Evolutionary conservation across 2,797 vertebrate species (phyloP), one percentile per base, ranked within the genome.

Genomic region (Ataeniobius toweri): DNA sequence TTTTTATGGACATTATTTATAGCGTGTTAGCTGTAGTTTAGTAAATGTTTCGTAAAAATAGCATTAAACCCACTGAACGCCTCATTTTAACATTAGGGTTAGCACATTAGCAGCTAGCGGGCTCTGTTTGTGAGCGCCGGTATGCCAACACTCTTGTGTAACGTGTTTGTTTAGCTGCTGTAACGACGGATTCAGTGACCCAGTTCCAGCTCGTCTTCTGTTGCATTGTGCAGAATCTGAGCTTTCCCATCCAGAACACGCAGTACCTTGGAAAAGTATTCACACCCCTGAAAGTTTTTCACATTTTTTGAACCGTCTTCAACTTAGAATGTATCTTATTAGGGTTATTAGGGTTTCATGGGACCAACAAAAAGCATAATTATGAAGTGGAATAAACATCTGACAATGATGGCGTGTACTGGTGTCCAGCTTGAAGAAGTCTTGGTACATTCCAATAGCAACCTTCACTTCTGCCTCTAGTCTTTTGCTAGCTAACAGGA

Each of bases 91-190:
- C 31, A 13, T 2, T 8, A 22, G 13, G 1, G 14, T 44, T 56
- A 83, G 79, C 77, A 12, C 26, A 0, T 48, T 71, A 61, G 75
- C 82, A 55, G 36, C 76, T 73, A 63, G 68, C 5, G 0, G 5
- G 3, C 1, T 0, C 0, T 14, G 55, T 16, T 46, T 26, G 14
- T 12, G 3, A 51, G 50, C 50, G 36, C 36, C 31, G 31, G 31
- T 36, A 12, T 16, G 22, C 8, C 12, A 24, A 10, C 22, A 7
- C 14, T 7, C 63, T 39, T 24, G 39, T 44, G 20, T 41, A 24
- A 41, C 36, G 20, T 67, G 8, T 41, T 67, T 31, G 28, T 20
- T 6, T 3, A 16, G 22, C 41, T 28, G 39, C 24, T 24, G 36
- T 44, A 67, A 44, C 36, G 41, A 41, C 36, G 10, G 8, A 2